These are phyloP conservation scores for Chionoecetes opilio DNA, from an alignment of 1,140 invertebrate species.

Conservation along the genomic window DNA sequence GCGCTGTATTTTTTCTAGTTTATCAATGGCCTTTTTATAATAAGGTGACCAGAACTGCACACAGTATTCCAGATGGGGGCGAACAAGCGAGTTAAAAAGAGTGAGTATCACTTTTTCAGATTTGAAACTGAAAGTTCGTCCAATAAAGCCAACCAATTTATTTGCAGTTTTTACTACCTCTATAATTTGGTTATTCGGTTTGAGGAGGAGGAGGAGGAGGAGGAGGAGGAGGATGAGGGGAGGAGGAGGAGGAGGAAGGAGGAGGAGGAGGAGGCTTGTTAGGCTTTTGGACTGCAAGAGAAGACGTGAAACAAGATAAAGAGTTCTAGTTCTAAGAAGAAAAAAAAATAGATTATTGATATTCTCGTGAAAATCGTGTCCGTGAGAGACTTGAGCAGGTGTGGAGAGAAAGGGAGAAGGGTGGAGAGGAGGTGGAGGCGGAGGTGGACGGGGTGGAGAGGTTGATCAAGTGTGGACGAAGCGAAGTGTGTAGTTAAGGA, in stretches of 20 bases:
- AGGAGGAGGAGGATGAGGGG: too few species aligned
- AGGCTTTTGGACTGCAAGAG: background rate
- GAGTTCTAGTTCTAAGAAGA: background rate
- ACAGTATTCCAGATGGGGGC: too few species aligned
- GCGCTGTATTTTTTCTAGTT: too few species aligned
- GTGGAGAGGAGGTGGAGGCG: background rate
- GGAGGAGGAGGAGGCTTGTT: background rate
- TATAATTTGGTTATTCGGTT: too few species aligned
- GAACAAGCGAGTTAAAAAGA: too few species aligned
- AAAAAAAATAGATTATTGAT: background rate
- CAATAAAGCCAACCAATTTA: too few species aligned
- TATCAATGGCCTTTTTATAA: too few species aligned
- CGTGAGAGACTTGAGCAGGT: background rate
- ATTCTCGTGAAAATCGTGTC: background rate
- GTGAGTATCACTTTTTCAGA: too few species aligned
- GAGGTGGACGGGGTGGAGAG: background rate
- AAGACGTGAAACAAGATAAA: slow-evolving; percentile 8
- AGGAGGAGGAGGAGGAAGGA: slow-evolving; percentile 29
- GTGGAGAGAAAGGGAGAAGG: background rate
- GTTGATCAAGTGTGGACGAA: background rate
- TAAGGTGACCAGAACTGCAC: too few species aligned
- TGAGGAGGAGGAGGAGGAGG: too few species aligned
- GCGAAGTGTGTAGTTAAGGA: background rate
- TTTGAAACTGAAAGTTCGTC: too few species aligned
- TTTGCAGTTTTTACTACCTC: too few species aligned